Base-by-base conservation (phyloP, 1,140 invertebrate species). In the Zaprionus davidi region DNA sequence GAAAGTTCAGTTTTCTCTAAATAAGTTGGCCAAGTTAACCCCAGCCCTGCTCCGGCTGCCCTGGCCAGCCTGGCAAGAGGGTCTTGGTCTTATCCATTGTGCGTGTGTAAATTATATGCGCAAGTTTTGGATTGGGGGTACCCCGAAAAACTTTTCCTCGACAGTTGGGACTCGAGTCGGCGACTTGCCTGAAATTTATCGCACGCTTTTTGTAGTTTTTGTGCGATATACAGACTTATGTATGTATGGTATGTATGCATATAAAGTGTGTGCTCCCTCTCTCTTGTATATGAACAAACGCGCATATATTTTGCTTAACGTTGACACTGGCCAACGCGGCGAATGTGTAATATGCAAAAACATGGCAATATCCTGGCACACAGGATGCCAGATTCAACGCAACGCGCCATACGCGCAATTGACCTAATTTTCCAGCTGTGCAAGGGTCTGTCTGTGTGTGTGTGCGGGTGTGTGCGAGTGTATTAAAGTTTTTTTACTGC, bases 61-160 rank as follows among this genome's bases (percentile, higher is more conserved):
- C 36, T 44, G n/a, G 55, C 22, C 20, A 15, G 51, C 51, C 63
- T 57, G n/a, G 6, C 49, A 26, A 24, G 12, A 20, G 34, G 17
- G 57, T 22, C 41, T 58, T 57, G 41, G n/a, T 51, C 20, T 65
- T 60, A 51, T 34, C 20, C 62, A 51, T 63, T 67, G 64, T 66
- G 77, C 65, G 58, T 78, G 51, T 74, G 49, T 79, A 86, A 86
- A 79, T 79, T 79, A 77, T 86, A 86, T 86, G 68, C 78, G 24
- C 53, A 86, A 83, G 26, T 83, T 82, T 76, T 28, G 28, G 62
- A 76, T 6, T 44, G 51, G 34, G 26, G 5, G 24, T 2, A 24
- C 53, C 15, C 78, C 53, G 46, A 71, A 49, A 44, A 85, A 85
- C 63, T 82, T 85, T 79, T 34, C 34, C 38, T 41, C 73, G 36